Evolutionary conservation across 2,797 vertebrate species (phyloP).

Genomic region (Chloroceryle inda): DNA sequence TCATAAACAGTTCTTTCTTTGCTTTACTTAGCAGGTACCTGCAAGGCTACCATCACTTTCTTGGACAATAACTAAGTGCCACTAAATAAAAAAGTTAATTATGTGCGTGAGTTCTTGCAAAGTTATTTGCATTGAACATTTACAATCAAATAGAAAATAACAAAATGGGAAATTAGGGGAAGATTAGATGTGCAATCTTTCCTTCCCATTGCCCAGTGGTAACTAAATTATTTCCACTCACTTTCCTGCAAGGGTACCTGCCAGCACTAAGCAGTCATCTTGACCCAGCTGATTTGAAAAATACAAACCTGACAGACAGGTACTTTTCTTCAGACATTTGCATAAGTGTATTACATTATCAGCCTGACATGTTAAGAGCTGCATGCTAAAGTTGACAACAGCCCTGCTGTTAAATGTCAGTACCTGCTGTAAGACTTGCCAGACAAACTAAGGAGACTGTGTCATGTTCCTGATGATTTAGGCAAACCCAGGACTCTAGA

Average conservation of each 20-base stretch:
- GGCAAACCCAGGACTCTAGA: not conserved
- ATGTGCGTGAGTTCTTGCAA: not conserved
- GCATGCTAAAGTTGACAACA: slow-evolving; percentile 15
- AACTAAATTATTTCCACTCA: not conserved
- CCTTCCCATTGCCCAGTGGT: not conserved
- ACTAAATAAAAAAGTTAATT: not conserved
- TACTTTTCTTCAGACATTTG: not conserved
- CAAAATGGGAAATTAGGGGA: not conserved
- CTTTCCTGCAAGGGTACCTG: not conserved
- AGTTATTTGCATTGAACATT: not conserved
- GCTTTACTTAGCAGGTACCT: not conserved
- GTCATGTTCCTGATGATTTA: not conserved
- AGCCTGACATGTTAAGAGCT: slow-evolving; percentile 5
- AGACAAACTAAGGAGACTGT: slow-evolving; percentile 9
- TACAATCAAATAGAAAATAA: not conserved
- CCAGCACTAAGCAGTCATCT: not conserved
- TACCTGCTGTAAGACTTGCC: slow-evolving; percentile 10
- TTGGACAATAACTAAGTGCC: not conserved
- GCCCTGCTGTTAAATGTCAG: slow-evolving; percentile 32
- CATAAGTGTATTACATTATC: not conserved
- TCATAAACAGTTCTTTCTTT: not conserved
- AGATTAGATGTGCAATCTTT: not conserved
- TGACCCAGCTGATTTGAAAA: not conserved
- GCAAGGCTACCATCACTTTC: not conserved
- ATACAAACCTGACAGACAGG: not conserved